Evolutionary conservation across 2,888 invertebrate species (phyloP), one percentile per base, ranked within the genome.

Genomic region (Carpatolechia fugitivella): DNA sequence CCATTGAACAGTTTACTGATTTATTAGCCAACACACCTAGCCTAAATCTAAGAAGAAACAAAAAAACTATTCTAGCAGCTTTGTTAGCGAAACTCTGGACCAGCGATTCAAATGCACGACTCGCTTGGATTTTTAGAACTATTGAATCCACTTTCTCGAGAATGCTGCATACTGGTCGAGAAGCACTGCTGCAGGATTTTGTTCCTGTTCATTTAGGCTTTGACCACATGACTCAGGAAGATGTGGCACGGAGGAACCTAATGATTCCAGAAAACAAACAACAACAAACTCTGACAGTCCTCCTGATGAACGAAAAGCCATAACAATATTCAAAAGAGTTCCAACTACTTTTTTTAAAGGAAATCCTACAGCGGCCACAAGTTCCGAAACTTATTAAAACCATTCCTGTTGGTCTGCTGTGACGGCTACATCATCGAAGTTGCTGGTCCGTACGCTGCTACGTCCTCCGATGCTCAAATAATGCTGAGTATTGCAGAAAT

Each of bases 371-470:
- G 51, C 11, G 10, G 56, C 14, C 57, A 61, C 40, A 61, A 63
- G 44, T 63, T 53, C 29, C 41, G 47, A n/a, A 59, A 61, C 31
- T 54, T 59, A 7, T 7, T 59, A 1, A 60, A 62, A 56, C 58
- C 58, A 10, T 60, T 61, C 52, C 11, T 59, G 44, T 38, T 51
- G 11, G 29, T 51, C n/a, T 24, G 36, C 11, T 24, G 38, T 13
- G 40, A 51, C 18, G 51, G 51, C 11, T 24, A 51, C 30, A 51
- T 51, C 40, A 38, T 40, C n/a, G 51, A 51, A 10, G 51, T 51
- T 20, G 13, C 38, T 29, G 51, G 51, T 11, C 51, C 51, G 3
- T 51, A 51, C 40, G 20, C 50, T n/a, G 50, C 50, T 11, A 35
- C 18, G 4, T 30, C 16, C 7, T 51, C 50, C 1, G 50, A 51